Evolutionary conservation across 2,113 vertebrate genomes (phyloP).

Genomic region (Cyanoliseus patagonus): DNA sequence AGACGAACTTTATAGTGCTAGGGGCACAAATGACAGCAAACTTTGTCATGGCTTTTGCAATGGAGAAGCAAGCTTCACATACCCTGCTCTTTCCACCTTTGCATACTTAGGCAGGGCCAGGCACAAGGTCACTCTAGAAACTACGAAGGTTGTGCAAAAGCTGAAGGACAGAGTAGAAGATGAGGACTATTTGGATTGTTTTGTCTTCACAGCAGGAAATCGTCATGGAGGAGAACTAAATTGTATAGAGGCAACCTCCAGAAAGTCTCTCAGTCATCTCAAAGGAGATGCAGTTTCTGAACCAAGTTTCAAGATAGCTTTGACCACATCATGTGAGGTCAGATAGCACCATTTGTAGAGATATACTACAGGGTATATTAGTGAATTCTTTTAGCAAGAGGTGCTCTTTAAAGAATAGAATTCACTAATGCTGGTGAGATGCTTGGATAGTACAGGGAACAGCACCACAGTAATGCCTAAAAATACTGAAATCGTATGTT

Average conservation of each 20-base stretch:
- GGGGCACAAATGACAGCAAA: not conserved
- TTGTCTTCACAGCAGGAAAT: not conserved
- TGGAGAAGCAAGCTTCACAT: not conserved
- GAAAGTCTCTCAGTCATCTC: not conserved
- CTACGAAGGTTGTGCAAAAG: not conserved
- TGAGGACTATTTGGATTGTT: not conserved
- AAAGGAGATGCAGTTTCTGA: not conserved
- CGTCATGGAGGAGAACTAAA: not conserved
- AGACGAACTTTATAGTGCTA: not conserved
- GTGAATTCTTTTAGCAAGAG: not conserved
- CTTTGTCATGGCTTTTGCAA: rapidly evolving
- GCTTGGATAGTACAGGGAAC: not conserved
- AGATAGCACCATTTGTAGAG: not conserved
- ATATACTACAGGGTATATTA: not conserved
- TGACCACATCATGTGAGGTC: not conserved
- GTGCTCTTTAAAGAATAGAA: not conserved
- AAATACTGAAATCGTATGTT: not conserved
- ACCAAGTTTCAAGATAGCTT: not conserved
- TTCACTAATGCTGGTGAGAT: not conserved
- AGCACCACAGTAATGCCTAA: constrained; percentile 14
- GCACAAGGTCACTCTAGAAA: not conserved
- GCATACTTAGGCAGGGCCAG: not conserved
- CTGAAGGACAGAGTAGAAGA: not conserved
- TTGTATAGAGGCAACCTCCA: too few relatives aligned
- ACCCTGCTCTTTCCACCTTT: not conserved